Conservation (phyloP, 1,140 invertebrate genomes). For the Zaprionus kolodkinae region DNA sequence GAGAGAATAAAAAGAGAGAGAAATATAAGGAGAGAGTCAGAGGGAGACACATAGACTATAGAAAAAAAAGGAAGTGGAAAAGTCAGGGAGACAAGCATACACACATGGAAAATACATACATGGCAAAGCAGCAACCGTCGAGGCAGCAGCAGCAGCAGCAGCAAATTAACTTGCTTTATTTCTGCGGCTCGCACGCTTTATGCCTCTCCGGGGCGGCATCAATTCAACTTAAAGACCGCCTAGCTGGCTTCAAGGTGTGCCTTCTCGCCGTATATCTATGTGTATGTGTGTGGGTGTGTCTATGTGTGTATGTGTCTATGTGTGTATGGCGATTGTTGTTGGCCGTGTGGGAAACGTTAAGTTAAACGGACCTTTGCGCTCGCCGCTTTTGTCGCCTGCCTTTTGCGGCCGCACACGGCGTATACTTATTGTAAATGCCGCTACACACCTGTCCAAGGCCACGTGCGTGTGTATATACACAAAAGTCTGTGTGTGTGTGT, state of each 20-base stretch:
- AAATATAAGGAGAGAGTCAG: too few relatives aligned
- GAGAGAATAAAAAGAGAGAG: not conserved
- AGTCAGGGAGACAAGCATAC: too few relatives aligned
- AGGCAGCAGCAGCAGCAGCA: not conserved
- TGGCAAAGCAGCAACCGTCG: conserved; percentile 1
- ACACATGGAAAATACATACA: too few relatives aligned
- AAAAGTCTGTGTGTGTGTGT: conserved; percentile 32
- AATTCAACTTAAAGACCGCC: conserved; percentile 43
- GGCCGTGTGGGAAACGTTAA: conserved; percentile 60
- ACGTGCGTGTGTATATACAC: conserved; percentile 8
- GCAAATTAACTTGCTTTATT: conserved; percentile 33
- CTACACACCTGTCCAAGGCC: not conserved
- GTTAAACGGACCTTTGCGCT: conserved; percentile 76
- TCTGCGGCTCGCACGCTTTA: conserved; percentile 21
- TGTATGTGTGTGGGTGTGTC: conserved; percentile 13
- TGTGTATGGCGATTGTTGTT: conserved; percentile 28
- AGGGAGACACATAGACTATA: too few relatives aligned
- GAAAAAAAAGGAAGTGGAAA: too few relatives aligned
- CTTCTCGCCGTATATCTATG: not conserved
- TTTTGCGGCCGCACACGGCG: conserved; percentile 20
- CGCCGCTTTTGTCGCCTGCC: conserved; percentile 44
- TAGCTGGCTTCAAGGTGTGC: not conserved
- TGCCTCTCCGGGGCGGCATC: conserved; percentile 40
- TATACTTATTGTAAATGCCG: conserved; percentile 35
- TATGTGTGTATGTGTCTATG: conserved; percentile 4